A percentile compares a stretch with the other conserved stretches of the same genome.
These are phyloP conservation scores for Actenoides lindsayi DNA, from an alignment of 2,113 vertebrate genomes.

Conservation along the genomic window DNA sequence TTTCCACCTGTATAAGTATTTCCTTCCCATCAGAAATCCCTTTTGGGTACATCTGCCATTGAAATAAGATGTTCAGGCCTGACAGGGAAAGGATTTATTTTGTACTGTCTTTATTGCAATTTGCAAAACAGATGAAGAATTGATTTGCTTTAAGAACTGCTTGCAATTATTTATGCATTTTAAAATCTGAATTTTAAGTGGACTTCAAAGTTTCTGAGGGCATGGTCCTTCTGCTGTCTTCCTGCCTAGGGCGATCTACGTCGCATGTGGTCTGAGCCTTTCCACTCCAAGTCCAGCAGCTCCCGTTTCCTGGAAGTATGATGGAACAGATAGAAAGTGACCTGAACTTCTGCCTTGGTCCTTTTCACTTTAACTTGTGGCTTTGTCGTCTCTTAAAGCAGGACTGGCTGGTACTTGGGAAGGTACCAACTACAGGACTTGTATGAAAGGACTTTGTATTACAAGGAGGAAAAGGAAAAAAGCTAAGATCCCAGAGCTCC, in stretches of 20 bases:
- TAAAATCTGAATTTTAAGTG: background rate
- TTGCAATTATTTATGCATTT: background rate
- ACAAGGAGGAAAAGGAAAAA: constrained; percentile 14
- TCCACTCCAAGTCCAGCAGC: constrained; percentile 95
- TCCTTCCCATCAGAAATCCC: background rate
- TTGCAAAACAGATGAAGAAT: background rate
- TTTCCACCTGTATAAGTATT: background rate
- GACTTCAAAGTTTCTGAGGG: background rate
- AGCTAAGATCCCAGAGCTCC: constrained; percentile 23
- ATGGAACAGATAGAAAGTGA: constrained; percentile 75
- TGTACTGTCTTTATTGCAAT: background rate
- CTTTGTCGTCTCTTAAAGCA: constrained; percentile 69
- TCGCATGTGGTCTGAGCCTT: constrained; percentile 99
- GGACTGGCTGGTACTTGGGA: constrained; percentile 72
- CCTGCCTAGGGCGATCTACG: constrained; percentile 91
- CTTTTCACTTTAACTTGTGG: constrained; percentile 68
- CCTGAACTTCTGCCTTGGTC: constrained; percentile 68
- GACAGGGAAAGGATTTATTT: background rate
- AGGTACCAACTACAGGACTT: constrained; percentile 56
- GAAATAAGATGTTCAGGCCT: background rate
- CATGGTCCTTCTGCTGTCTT: background rate
- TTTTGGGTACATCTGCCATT: background rate
- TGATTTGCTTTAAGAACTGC: background rate
- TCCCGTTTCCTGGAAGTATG: constrained; percentile 99
- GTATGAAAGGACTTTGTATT: constrained; percentile 46